These are phyloP conservation scores for Rotaria socialis DNA, from an alignment of 2,888 invertebrate species.

Conservation along the genomic window DNA sequence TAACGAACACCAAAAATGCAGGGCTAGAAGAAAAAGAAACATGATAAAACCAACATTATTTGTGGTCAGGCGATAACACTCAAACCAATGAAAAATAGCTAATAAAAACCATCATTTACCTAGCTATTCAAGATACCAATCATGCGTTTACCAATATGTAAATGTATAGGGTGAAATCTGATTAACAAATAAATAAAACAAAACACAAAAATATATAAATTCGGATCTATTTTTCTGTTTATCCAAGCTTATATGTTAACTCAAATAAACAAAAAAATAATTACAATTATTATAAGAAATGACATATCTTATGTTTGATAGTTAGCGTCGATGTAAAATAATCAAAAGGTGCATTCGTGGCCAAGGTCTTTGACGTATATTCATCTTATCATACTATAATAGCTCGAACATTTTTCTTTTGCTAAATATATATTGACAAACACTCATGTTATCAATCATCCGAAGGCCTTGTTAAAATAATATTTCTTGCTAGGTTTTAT, in stretches of 20 bases:
- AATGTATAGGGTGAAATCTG: neutral
- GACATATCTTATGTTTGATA: too few relatives aligned
- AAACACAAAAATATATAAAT: too few relatives aligned
- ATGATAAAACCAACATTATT: neutral
- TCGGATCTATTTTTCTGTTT: neutral
- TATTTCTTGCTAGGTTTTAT: too few relatives aligned
- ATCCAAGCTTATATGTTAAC: too few relatives aligned
- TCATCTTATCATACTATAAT: neutral
- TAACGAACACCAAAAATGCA: neutral
- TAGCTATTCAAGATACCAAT: neutral
- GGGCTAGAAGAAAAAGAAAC: neutral
- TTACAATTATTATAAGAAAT: too few relatives aligned
- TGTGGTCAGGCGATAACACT: neutral
- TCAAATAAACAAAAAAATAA: too few relatives aligned
- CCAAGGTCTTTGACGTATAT: neutral
- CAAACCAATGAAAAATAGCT: neutral
- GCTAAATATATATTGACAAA: neutral
- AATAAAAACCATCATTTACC: neutral
- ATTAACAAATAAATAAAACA: neutral
- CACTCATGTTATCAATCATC: too few relatives aligned
- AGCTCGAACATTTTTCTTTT: neutral
- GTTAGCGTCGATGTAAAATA: too few relatives aligned
- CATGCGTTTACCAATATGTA: neutral
- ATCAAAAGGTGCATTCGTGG: too few relatives aligned
- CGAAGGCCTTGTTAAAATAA: too few relatives aligned